Percentiles rank a stretch among this genome's conserved stretches.
phyloP scores from a whole-genome alignment of 1,140 invertebrate genomes.

The Drosophila athabasca region DNA sequence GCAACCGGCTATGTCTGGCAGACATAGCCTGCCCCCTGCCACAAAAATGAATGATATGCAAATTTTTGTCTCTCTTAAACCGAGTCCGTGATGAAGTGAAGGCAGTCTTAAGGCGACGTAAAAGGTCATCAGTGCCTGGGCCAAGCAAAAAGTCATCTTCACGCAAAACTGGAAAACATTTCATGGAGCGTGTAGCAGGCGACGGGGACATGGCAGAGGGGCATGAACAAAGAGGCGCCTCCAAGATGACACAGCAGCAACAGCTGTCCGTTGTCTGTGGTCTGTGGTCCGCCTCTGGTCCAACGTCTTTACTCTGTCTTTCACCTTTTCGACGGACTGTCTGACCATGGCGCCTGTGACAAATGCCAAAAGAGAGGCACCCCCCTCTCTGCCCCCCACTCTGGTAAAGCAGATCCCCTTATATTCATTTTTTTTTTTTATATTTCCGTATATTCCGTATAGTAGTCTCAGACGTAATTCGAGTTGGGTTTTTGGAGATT shows the following conservation, averaged over 20 bases:
- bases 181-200: not conserved
- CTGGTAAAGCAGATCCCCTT: not conserved
- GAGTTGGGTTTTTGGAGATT: conserved; percentile 8
- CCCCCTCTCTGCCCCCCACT: not conserved
- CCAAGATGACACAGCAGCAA: conserved; percentile 69
- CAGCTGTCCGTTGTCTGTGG: conserved; percentile 16
- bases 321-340: conserved; percentile 50
- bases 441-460: conserved; percentile 46
- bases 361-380: conserved; percentile 33
- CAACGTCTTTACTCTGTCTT: conserved; percentile 45
- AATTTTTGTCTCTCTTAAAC: conserved; percentile 42
- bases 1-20: not conserved
- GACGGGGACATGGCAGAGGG: not conserved
- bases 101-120: conserved; percentile 67
- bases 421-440: not conserved
- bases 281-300: conserved; percentile 13
- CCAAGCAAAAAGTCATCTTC: conserved; percentile 62
- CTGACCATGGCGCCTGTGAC: conserved; percentile 65
- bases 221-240: conserved; percentile 69
- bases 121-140: conserved; percentile 69
- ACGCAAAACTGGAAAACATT: conserved; percentile 45
- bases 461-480: conserved; percentile 11
- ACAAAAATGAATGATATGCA: conserved; percentile 73
- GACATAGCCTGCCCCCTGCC: conserved; percentile 5
- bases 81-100: conserved; percentile 59